Percentiles rank a stretch among this genome's conserved stretches.
Evolutionary conservation across 1,140 invertebrate species (phyloP).

Genomic region (Eriosoma lanigerum): DNA sequence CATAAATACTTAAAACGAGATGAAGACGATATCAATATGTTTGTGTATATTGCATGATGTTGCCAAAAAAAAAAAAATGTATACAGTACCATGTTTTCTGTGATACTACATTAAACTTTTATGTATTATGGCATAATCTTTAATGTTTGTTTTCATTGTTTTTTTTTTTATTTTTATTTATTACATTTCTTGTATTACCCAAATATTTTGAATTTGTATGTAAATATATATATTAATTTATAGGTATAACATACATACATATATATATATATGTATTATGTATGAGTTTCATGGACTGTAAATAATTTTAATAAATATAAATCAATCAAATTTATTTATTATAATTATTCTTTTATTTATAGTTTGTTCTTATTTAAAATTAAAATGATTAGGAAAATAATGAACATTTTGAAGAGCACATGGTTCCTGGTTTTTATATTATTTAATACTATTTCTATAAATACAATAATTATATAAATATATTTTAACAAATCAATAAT

Average conservation of each 20-base stretch:
- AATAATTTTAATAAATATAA: background rate
- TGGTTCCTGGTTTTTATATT: too few species aligned
- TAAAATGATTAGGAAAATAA: too few species aligned
- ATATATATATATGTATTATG: background rate
- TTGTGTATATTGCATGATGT: constrained; percentile 93
- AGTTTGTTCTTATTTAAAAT: background rate
- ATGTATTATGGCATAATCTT: constrained; percentile 31
- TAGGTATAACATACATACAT: too few species aligned
- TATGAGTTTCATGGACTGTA: background rate
- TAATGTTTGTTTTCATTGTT: constrained; percentile 40
- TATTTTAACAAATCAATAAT: too few species aligned
- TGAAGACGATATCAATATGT: constrained; percentile 96
- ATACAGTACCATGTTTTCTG: constrained; percentile 28
- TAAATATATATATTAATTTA: constrained; percentile 2
- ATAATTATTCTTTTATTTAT: background rate
- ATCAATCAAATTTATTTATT: constrained; percentile 17
- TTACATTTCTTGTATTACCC: background rate
- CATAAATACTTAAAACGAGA: constrained; percentile 96
- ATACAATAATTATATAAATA: too few species aligned
- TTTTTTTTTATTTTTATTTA: constrained; percentile 24
- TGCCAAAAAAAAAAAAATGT: constrained; percentile 1
- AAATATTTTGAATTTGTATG: constrained; percentile 3
- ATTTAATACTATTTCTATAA: too few species aligned
- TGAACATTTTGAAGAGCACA: too few species aligned
- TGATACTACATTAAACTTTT: constrained; percentile 43